Evolutionary conservation across 1,140 invertebrate species (phyloP).

Genomic region (Drosophila chauvacae): DNA sequence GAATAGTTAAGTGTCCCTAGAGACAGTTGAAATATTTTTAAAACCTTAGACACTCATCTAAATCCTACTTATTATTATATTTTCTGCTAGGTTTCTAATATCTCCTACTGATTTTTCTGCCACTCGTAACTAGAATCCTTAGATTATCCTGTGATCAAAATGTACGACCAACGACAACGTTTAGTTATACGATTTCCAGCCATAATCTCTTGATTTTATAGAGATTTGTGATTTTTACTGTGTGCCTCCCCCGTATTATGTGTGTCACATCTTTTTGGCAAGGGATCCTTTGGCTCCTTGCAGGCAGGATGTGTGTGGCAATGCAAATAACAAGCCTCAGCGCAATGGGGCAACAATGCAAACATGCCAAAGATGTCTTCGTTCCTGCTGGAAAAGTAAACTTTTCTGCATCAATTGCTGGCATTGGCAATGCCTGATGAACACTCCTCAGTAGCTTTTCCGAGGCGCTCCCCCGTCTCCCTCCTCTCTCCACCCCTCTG

Average conservation of each 20-base stretch:
- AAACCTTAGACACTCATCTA: background rate
- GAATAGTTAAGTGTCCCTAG: no score
- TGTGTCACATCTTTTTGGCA: constrained; percentile 56
- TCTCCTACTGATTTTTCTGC: no score
- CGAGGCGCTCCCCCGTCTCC: background rate
- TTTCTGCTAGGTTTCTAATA: background rate
- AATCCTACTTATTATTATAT: background rate
- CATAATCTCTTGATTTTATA: background rate
- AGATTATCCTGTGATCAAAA: background rate
- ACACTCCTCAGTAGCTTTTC: constrained; percentile 47
- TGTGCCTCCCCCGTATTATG: constrained; percentile 12
- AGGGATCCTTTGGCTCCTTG: constrained; percentile 41
- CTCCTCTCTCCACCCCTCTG: background rate
- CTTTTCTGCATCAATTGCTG: constrained; percentile 78
- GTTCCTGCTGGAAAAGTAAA: constrained; percentile 62
- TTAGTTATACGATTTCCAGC: constrained; percentile 12
- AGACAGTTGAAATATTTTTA: background rate
- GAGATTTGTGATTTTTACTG: constrained; percentile 12
- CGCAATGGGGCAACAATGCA: constrained; percentile 58
- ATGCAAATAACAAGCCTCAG: constrained; percentile 76
- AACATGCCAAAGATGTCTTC: constrained; percentile 60
- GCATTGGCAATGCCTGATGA: constrained; percentile 64
- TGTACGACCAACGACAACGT: background rate
- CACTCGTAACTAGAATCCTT: background rate
- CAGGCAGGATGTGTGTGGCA: constrained; percentile 46